Evolutionary conservation across 2,888 invertebrate genomes (phyloP).

Genomic region (Amiota minor): DNA sequence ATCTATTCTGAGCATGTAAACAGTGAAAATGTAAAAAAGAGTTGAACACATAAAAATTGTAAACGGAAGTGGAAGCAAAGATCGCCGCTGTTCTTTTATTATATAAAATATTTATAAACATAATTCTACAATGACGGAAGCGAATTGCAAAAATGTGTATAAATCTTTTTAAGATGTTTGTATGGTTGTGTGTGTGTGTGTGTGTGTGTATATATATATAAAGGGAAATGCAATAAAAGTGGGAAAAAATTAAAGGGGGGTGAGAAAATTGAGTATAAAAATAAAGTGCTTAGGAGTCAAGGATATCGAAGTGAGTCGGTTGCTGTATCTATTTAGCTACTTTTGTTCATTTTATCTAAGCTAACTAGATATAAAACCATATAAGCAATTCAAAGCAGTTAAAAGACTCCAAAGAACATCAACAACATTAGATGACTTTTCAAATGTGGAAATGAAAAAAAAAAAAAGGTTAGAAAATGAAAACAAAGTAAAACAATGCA

Average conservation of each 20-base stretch:
- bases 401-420: too few relatives aligned
- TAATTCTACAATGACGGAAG: background rate
- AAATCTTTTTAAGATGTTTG: slow-evolving; percentile 26
- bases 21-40: slow-evolving; percentile 15
- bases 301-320: slow-evolving; percentile 20
- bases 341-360: background rate
- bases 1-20: slow-evolving; percentile 27
- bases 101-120: slow-evolving; percentile 55
- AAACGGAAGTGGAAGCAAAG: slow-evolving; percentile 60
- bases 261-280: slow-evolving; percentile 36
- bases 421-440: too few relatives aligned
- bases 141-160: background rate
- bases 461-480: slow-evolving; percentile 24
- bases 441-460: background rate
- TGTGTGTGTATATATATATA: background rate
- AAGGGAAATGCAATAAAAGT: slow-evolving; percentile 58
- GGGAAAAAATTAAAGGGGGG: slow-evolving; percentile 42
- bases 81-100: slow-evolving; percentile 33
- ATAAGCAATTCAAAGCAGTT: slow-evolving; percentile 11
- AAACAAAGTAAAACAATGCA: slow-evolving; percentile 31
- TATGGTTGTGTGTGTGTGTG: slow-evolving; percentile 11
- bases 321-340: slow-evolving; percentile 16
- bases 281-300: slow-evolving; percentile 36
- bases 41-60: slow-evolving; percentile 52
- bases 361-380: slow-evolving; percentile 17